Evolutionary conservation across 1,140 invertebrate genomes (phyloP), one percentile per base, ranked within the genome.

Genomic region (Danaus melanippus): DNA sequence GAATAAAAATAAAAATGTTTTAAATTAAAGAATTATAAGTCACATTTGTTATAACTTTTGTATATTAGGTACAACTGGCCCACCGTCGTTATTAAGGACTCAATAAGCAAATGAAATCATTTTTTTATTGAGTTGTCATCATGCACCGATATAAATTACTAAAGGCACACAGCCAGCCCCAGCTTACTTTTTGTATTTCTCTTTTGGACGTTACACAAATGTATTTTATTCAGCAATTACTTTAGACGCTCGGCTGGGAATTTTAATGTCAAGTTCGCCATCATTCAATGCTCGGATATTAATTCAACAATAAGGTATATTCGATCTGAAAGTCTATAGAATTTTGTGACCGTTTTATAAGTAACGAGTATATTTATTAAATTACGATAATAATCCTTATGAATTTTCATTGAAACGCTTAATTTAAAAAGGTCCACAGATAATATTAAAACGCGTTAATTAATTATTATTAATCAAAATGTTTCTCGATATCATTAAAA

Each of bases 41-140:
- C 46, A 42, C 71, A 75, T 75, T 75, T 78, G 67, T 76, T 76
- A 69, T 78, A 76, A 74, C 73, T 55, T 43, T 48, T 47, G 21
- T 32, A 32, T 32, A 32, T 32, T 32, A 32, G 21, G 21, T 32
- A 32, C 21, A 32, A 32, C 60, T 53, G 50, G 68, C 61, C 66
- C 67, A 64, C 69, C 69, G 71, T 73, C 79, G 73, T 81, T 86
- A 83, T 86, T 84, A 84, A 86, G 74, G 77, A 70, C 81, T 85
- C 79, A 84, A 86, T 86, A 86, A 86, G 80, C 80, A 86, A 86
- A 86, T 86, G 84, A 79, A 84, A 84, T 83, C 75, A 85, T 84
- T 86, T 86, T 81, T 84, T 86, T 86, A 86, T 86, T 84, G 79
- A 85, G 76, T 79, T 82, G 80, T 86, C 81, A 84, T 81, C 83